phyloP scores from a whole-genome alignment of 2,888 invertebrate species.

The Drosophila atripex region DNA sequence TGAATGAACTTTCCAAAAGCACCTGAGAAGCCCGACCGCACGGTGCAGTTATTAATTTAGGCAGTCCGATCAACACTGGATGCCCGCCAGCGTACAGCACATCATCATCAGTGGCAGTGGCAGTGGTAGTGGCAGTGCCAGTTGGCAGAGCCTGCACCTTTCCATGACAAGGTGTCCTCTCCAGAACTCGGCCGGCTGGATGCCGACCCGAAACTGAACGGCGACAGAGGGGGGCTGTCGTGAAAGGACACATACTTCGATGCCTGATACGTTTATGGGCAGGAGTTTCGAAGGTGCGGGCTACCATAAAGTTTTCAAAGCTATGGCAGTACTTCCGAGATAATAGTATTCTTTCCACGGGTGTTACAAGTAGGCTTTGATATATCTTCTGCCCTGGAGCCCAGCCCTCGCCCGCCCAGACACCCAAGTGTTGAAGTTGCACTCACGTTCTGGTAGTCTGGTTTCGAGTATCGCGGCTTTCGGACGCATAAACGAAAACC shows the following conservation, averaged over 20 bases:
- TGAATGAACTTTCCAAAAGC: constrained; percentile 50
- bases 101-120: constrained; percentile 21
- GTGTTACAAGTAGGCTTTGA: background rate
- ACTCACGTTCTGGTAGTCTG: background rate
- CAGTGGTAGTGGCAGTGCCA: constrained; percentile 43
- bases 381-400: background rate
- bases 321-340: background rate
- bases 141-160: constrained; percentile 62
- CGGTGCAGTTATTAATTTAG: constrained; percentile 68
- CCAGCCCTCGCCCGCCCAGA: background rate
- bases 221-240: constrained; percentile 25
- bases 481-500: constrained; percentile 4
- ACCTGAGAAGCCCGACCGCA: constrained; percentile 68
- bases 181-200: constrained; percentile 22
- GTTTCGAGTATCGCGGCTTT: background rate
- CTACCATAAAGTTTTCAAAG: background rate
- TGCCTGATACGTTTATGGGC: background rate
- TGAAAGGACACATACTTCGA: constrained; percentile 14
- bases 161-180: constrained; percentile 60
- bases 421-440: background rate
- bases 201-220: constrained; percentile 16
- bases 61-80: constrained; percentile 35
- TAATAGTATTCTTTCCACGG: background rate
- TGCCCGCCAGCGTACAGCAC: constrained; percentile 42
- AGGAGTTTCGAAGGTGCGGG: background rate